phyloP scores from a whole-genome alignment of 2,888 invertebrate genomes.

The Lepidochitona cinerea region DNA sequence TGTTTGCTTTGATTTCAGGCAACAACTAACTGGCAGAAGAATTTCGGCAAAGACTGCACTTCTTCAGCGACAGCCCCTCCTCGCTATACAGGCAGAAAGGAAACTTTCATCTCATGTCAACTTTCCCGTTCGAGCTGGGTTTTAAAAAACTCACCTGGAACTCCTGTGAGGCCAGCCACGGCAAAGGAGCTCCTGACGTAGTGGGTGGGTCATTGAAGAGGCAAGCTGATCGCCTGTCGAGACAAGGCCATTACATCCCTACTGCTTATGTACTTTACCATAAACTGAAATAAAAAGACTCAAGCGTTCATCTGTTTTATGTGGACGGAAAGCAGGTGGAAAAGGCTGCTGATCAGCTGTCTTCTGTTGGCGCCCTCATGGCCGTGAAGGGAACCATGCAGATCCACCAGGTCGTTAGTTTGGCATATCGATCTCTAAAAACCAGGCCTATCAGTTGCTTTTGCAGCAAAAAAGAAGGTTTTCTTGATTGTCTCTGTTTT shows the following conservation, averaged over 20 bases:
- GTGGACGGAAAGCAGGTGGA: not conserved
- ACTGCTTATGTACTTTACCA: not conserved
- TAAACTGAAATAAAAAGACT: not conserved
- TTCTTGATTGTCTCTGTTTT: not conserved
- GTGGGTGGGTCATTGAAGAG: constrained; percentile 58
- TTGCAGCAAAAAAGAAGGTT: not conserved
- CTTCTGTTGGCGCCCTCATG: not conserved
- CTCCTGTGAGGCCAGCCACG: constrained; percentile 64
- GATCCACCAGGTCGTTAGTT: not conserved
- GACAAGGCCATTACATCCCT: constrained; percentile 28
- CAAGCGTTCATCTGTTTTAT: not conserved
- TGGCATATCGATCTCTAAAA: not conserved
- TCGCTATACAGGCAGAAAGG: constrained; percentile 66
- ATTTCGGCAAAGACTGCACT: constrained; percentile 29
- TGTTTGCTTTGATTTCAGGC: no score
- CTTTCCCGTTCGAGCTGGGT: constrained; percentile 15
- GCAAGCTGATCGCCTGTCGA: constrained; percentile 36
- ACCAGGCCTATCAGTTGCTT: not conserved
- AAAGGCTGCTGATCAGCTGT: not conserved
- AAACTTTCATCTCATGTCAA: constrained; percentile 60
- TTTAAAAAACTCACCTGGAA: constrained; percentile 47
- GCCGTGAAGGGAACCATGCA: not conserved
- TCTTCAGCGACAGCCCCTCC: constrained; percentile 54
- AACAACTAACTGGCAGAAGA: no score
- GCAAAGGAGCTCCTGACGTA: constrained; percentile 64